Evolutionary conservation across 1,140 invertebrate genomes (phyloP), one percentile per base, ranked within the genome.

Genomic region (Carposina sasakii): DNA sequence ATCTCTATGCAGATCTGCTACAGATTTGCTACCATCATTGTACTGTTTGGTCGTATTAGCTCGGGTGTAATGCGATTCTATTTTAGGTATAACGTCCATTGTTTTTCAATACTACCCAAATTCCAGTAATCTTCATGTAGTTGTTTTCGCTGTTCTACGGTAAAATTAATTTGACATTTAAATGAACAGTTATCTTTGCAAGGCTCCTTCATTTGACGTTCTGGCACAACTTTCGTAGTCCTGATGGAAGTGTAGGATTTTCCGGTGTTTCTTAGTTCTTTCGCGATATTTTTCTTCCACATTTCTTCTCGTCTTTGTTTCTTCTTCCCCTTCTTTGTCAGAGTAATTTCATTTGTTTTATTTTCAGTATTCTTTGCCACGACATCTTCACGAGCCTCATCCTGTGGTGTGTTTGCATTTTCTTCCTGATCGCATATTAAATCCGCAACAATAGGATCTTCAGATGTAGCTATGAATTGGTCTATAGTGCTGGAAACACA

Each of bases 1-100:
- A 19, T 45, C 43, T 8, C n/a, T 31, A n/a, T 45, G 43, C 8
- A 45, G 24, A 6, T 45, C 43, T 2, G 43, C 24, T 16, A 42
- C 21, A n/a, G 43, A 3, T 34, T 45, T 34, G 28, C 43, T 45
- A 6, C 43, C 43, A 34, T 45, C 43, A 45, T 33, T 45, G 31
- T 20, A 45, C 1, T 31, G 4, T 34, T 15, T 52, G 22, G 15
- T 57, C 13, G 58, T 41, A 20, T 61, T 48, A 43, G 54, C 48
- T 21, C 54, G 30, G 8, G 40, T 52, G n/a, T 57, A 61, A 37
- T 61, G 48, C 0, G 54, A 57, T 51, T 48, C 44, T 9, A 52
- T 52, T 41, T 52, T 52, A 21, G 43, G 50, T 39, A 52, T 52
- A n/a, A n/a, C n/a, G n/a, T 22, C 43, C 43, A 52, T 52, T 52